Evolutionary conservation across 2,797 vertebrate genomes (phyloP).

Genomic region (Lepidocolaptes lacrymiger): DNA sequence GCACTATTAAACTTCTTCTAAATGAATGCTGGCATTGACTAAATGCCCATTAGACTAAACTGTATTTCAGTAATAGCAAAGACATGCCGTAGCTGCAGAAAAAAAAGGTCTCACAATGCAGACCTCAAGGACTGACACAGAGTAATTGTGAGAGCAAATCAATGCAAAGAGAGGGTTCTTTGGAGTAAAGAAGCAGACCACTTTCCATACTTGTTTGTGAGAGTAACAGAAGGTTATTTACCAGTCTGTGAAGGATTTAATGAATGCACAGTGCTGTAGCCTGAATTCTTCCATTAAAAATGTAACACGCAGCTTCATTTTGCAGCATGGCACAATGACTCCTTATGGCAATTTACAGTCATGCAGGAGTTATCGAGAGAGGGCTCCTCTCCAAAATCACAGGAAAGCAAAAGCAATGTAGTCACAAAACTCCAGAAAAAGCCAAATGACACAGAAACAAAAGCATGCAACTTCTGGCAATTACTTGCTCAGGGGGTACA

Average conservation of each 20-base stretch:
- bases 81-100: not conserved
- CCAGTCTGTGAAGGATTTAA: not conserved
- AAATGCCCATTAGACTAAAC: not conserved
- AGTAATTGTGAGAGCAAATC: constrained; percentile 20
- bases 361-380: not conserved
- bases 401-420: not conserved
- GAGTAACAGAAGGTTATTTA: constrained; percentile 24
- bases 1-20: not conserved
- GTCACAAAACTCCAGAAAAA: not conserved
- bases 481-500: not conserved
- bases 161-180: not conserved
- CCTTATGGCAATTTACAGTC: not conserved
- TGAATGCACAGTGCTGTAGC: not conserved
- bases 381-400: not conserved
- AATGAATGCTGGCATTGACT: constrained; percentile 43
- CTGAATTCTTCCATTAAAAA: not conserved
- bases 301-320: not conserved
- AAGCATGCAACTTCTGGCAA: not conserved
- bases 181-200: not conserved
- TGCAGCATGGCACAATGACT: not conserved
- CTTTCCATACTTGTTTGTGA: not conserved
- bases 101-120: not conserved
- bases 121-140: not conserved
- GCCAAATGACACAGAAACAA: not conserved
- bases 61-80: not conserved